A percentile compares a stretch with the other conserved stretches of the same genome.
Conservation (phyloP, 2,888 invertebrate species). For the Actias luna region DNA sequence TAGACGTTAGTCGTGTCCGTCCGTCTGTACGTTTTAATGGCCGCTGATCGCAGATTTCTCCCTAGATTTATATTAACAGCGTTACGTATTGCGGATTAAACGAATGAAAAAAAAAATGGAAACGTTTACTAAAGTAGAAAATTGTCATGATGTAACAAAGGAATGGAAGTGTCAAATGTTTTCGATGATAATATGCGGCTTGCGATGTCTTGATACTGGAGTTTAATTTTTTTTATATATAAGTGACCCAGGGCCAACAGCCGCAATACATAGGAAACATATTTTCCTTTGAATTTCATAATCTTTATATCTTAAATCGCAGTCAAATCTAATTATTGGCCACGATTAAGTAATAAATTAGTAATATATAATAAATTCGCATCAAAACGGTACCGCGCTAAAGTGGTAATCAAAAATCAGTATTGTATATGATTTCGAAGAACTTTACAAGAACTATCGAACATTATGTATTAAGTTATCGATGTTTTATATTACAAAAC, state of each 20-base stretch:
- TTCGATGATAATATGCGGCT: not conserved
- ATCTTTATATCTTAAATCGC: no score
- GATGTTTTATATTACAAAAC: conserved; percentile 24
- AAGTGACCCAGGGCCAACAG: no score
- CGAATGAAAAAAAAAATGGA: not conserved
- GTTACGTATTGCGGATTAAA: not conserved
- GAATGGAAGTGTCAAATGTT: not conserved
- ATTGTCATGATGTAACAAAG: no score
- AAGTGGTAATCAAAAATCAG: no score
- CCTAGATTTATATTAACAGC: not conserved
- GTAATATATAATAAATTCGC: no score
- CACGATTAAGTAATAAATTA: no score
- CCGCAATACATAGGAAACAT: no score
- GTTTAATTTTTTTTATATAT: no score
- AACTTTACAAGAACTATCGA: conserved; percentile 8
- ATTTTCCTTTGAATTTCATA: no score
- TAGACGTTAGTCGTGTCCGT: conserved; percentile 41
- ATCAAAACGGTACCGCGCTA: no score
- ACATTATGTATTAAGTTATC: conserved; percentile 23
- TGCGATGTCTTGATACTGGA: not conserved
- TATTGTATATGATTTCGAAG: not conserved
- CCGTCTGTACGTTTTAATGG: conserved; percentile 28
- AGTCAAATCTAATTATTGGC: no score
- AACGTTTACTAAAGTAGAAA: not conserved
- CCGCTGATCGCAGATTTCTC: conserved; percentile 33